These are phyloP conservation scores for Melanchra persicariae DNA, from an alignment of 2,888 invertebrate species.

Conservation along the genomic window DNA sequence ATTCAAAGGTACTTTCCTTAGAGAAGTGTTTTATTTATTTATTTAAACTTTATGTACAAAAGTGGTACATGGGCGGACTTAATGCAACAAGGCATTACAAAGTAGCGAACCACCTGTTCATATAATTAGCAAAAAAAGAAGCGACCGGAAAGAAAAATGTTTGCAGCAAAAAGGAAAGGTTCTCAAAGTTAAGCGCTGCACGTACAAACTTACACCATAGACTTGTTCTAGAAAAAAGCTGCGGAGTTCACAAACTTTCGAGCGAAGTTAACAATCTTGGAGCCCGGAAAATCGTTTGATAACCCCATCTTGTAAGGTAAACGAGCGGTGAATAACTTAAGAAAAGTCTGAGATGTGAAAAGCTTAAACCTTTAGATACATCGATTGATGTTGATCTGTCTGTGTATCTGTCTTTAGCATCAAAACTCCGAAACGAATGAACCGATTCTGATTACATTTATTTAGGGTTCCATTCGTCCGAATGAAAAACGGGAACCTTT, in stretches of 20 bases:
- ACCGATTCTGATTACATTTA: neutral
- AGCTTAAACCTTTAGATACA: neutral
- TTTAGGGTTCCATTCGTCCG: too few species aligned
- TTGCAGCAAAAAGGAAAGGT: slow-evolving; percentile 19
- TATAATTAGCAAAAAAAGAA: slow-evolving; percentile 33
- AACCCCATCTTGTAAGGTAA: slow-evolving; percentile 43
- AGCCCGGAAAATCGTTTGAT: slow-evolving; percentile 40
- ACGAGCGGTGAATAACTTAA: slow-evolving; percentile 54
- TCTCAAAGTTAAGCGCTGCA: slow-evolving; percentile 41
- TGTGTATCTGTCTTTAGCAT: neutral
- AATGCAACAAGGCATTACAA: too few species aligned
- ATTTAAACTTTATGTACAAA: too few species aligned
- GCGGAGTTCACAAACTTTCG: slow-evolving; percentile 44
- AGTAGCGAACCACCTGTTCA: slow-evolving; percentile 45
- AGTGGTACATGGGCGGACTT: too few species aligned
- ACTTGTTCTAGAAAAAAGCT: slow-evolving; percentile 44
- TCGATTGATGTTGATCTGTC: neutral
- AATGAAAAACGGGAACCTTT: too few species aligned
- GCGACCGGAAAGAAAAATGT: slow-evolving; percentile 17
- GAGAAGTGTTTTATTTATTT: too few species aligned
- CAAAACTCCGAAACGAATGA: neutral
- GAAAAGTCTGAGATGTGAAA: slow-evolving; percentile 10
- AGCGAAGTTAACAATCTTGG: slow-evolving; percentile 52
- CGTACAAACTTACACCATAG: slow-evolving; percentile 46
- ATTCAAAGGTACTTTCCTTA: neutral